Evolutionary conservation across 2,797 vertebrate species (phyloP).

Genomic region (Dendrocincla tyrannina): DNA sequence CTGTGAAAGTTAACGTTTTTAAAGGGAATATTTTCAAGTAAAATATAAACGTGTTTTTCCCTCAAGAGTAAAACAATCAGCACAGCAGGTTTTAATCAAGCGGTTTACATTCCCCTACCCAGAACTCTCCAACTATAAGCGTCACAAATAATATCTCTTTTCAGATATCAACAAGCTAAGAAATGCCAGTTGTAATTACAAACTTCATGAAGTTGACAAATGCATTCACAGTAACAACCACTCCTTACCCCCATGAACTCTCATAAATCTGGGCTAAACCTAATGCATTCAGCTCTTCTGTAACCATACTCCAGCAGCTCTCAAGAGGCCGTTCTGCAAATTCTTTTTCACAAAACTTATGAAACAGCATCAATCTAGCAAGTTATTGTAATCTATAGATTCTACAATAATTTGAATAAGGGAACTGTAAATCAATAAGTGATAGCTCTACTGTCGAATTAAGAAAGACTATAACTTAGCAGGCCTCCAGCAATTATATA

Average conservation of each 20-base stretch:
- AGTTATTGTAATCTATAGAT: neutral
- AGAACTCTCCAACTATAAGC: neutral
- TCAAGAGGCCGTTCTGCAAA: neutral
- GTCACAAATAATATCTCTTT: neutral
- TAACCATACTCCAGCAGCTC: neutral
- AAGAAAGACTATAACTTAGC: neutral
- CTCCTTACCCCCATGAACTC: neutral
- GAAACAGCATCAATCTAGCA: neutral
- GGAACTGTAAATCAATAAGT: neutral
- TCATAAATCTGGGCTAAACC: constrained; percentile 2
- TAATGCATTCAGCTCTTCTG: neutral
- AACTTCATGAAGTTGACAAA: constrained; percentile 23
- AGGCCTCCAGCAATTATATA: neutral
- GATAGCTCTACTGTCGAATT: neutral
- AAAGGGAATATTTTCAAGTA: neutral
- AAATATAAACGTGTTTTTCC: neutral
- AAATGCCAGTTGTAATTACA: constrained; percentile 32
- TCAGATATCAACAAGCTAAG: constrained; percentile 25
- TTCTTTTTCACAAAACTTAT: neutral
- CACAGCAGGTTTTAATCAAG: constrained; percentile 53
- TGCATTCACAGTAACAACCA: neutral
- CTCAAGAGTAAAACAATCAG: constrained; percentile 20
- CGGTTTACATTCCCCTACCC: neutral
- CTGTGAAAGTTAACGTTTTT: constrained; percentile 1
- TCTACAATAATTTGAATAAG: neutral